Base-by-base conservation (phyloP, 2,888 invertebrate species). In the Drosophila maculinotata region DNA sequence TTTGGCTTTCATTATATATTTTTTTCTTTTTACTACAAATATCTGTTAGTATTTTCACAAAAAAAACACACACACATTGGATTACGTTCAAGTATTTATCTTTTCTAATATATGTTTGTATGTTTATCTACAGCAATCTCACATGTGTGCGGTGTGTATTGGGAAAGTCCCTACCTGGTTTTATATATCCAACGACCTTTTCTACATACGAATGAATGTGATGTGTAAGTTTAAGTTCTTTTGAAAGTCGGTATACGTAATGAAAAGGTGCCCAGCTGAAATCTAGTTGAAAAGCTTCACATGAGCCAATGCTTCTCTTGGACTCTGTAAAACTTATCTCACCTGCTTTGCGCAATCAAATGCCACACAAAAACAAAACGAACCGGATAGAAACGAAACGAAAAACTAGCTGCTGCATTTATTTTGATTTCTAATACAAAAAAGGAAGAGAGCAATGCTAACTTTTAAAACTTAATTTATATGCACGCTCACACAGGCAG, bases 401-500 rank as follows among this genome's bases (percentile, higher is more conserved):
- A 53, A 66, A 69, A 76, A 69, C 79, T 63, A 76, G 66, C 62
- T 82, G 69, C 58, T 78, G 74, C 69, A 80, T 80, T 83, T 75
- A 80, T 80, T 83, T 87, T 82, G 73, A 75, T 83, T 74, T 78
- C 69, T 72, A 72, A 75, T 65, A 72, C 56, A 78, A 64, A 57
- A 65, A 49, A 38, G 42, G 25, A 51, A 23, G 52, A 47, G 69
- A 39, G 59, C 41, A 65, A 62, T 51, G 64, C 66, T 85, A 78
- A 81, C 76, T 85, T 81, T 87, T 86, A 69, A 80, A 88, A 79
- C 85, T 87, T 84, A 84, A 83, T 81, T 84, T 84, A 84, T 76
- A 88, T 87, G 87, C 79, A 88, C 68, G 63, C 81, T 83, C 65
- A 76, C 67, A 57, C 39, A 9, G 30, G 15, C 39, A 47, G 31